Percentiles rank a stretch among this genome's conserved stretches.
These are phyloP conservation scores for Coleophora flavipennella DNA, from an alignment of 2,888 invertebrate genomes.

Conservation along the genomic window DNA sequence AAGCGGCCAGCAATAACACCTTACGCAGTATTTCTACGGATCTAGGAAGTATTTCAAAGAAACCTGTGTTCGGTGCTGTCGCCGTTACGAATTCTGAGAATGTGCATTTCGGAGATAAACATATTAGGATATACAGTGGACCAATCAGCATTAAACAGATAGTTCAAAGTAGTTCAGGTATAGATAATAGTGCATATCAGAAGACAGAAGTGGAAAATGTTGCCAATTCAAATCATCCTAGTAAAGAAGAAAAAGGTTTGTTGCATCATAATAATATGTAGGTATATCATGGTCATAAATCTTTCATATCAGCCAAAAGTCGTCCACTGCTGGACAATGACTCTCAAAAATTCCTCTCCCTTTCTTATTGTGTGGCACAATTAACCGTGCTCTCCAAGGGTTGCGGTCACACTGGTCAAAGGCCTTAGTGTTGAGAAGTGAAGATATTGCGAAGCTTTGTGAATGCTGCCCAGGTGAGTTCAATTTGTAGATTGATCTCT, in stretches of 20 bases:
- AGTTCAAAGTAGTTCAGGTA: conserved; percentile 59
- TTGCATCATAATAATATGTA: conserved; percentile 1
- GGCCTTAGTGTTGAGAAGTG: no score
- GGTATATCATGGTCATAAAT: no score
- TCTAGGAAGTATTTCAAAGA: conserved; percentile 26
- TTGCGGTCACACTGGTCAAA: background rate
- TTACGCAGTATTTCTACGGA: conserved; percentile 28
- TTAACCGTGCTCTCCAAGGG: no score
- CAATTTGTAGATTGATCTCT: no score
- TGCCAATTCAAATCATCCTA: conserved; percentile 1
- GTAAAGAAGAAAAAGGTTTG: conserved; percentile 13
- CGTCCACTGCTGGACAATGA: no score
- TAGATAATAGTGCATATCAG: conserved; percentile 44
- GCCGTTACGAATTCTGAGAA: conserved; percentile 78
- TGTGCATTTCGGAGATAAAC: conserved; percentile 85
- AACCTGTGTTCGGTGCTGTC: conserved; percentile 69
- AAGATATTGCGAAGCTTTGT: no score
- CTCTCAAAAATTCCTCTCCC: no score
- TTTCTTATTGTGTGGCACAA: no score
- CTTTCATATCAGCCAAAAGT: no score
- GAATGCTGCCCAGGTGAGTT: no score
- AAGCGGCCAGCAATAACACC: conserved; percentile 1
- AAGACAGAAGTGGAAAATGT: conserved; percentile 33
- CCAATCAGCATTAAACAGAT: conserved; percentile 85
- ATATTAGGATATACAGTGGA: conserved; percentile 76